A percentile compares a stretch with the other conserved stretches of the same genome.
Conservation (phyloP, 1,140 invertebrate genomes). For the Ceratina japonica region DNA sequence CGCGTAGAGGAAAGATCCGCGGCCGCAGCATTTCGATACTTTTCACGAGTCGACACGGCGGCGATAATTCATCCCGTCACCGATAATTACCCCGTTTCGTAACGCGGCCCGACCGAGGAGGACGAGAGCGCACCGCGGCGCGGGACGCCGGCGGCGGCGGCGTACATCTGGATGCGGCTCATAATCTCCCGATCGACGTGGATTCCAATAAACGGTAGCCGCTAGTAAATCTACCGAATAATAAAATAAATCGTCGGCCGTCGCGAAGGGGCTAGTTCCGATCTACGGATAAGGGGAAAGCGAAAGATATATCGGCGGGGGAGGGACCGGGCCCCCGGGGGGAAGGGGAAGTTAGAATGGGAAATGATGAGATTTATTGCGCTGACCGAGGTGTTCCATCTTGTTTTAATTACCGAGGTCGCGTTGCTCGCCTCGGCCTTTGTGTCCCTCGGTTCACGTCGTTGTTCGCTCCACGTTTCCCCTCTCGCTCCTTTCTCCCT, state of each 20-base stretch:
- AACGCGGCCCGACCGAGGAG: not conserved
- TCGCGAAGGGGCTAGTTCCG: slow-evolving; percentile 44
- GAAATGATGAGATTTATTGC: slow-evolving; percentile 65
- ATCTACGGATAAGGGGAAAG: slow-evolving; percentile 55
- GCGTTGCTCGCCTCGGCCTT: slow-evolving; percentile 30
- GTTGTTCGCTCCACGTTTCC: not conserved
- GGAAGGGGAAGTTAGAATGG: slow-evolving; percentile 31
- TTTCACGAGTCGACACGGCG: not conserved
- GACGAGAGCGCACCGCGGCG: not conserved
- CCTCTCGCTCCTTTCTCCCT: not conserved
- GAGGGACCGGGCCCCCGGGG: not conserved
- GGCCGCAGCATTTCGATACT: not conserved
- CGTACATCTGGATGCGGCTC: slow-evolving; percentile 53
- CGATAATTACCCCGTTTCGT: slow-evolving; percentile 41
- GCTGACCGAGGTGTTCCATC: slow-evolving; percentile 61
- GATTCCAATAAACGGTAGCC: slow-evolving; percentile 65
- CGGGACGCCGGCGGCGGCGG: no score
- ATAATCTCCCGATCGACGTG: slow-evolving; percentile 57
- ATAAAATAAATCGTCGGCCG: slow-evolving; percentile 65
- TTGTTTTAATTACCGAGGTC: slow-evolving; percentile 66
- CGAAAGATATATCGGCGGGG: slow-evolving; percentile 37
- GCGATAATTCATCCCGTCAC: slow-evolving; percentile 13
- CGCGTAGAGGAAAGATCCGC: not conserved
- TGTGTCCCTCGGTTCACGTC: slow-evolving; percentile 9
- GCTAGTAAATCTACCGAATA: slow-evolving; percentile 67